Evolutionary conservation across 2,113 vertebrate species (phyloP).

Genomic region (Neolamprologus falcicula): DNA sequence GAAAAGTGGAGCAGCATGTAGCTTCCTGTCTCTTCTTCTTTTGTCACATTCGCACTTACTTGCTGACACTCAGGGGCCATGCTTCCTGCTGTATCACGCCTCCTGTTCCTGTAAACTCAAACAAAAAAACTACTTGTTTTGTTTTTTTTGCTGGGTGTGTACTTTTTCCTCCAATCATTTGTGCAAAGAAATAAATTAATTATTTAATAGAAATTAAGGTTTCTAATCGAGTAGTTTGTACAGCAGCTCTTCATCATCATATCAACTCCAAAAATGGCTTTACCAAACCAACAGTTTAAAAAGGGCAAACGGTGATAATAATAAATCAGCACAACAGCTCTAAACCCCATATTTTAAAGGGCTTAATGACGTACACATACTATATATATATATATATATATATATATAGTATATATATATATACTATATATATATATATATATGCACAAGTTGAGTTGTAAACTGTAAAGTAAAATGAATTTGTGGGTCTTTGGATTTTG

Average conservation of each 20-base stretch:
- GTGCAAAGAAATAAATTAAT: background rate
- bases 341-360: background rate
- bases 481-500: background rate
- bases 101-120: background rate
- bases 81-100: background rate
- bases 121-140: background rate
- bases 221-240: background rate
- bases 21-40: background rate
- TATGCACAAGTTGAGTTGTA: background rate
- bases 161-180: background rate
- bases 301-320: background rate
- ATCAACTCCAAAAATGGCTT: background rate
- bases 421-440: background rate
- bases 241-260: background rate
- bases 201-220: background rate
- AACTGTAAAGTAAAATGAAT: background rate
- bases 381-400: background rate
- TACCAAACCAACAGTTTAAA: background rate
- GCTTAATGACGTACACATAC: background rate
- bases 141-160: background rate
- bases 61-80: background rate
- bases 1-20: background rate
- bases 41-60: background rate
- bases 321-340: background rate
- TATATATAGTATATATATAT: background rate